Evolutionary conservation across 2,888 invertebrate species (phyloP), one percentile per base, ranked within the genome.

Genomic region (Quadriops clusia): DNA sequence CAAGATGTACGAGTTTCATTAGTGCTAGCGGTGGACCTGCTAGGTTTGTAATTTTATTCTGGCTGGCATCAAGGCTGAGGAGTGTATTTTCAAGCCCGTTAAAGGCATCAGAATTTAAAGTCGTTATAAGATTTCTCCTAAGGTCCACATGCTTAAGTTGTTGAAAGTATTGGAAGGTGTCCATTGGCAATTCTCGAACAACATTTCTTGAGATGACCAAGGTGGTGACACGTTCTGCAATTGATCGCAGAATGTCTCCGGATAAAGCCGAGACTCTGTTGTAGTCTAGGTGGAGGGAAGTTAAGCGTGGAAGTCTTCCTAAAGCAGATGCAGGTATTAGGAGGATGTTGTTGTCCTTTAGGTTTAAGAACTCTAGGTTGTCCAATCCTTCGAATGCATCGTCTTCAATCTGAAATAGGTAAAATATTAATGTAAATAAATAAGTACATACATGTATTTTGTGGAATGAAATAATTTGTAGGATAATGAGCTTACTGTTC

Each of bases 211-310:
- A 78, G 16, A 91, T 63, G 1, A 80, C 77, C 31, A 91, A 61
- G 10, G 44, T 47, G n/a, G 72, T 75, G 1, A 79, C 74, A 50
- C 73, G 70, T 32, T 77, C 74, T 0, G 82, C 77, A 21, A 83
- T 70, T 1, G 82, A 74, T 36, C 74, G 67, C 1, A 87, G 64
- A 36, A 85, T 77, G 44, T 84, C 85, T 5, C 74, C 74, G 0
- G 86, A 85, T 23, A 89, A 58, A 1, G 86, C 89, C 1, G 86
- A 85, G 3, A 91, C 82, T 42, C 89, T 68, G 58, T 91, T 91
- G 56, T 77, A 89, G 42, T 87, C 86, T 37, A 90, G 59, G 50
- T 82, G 79, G 1, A 90, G 67, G 7, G 76, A 72, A 3, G 72
- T 68, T 2, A 89, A 61, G 27, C 73, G 74, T 1, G 84, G 80